Percentiles rank a stretch among this genome's conserved stretches.
phyloP scores from a whole-genome alignment of 1,140 invertebrate genomes.

The Cepaea nemoralis region DNA sequence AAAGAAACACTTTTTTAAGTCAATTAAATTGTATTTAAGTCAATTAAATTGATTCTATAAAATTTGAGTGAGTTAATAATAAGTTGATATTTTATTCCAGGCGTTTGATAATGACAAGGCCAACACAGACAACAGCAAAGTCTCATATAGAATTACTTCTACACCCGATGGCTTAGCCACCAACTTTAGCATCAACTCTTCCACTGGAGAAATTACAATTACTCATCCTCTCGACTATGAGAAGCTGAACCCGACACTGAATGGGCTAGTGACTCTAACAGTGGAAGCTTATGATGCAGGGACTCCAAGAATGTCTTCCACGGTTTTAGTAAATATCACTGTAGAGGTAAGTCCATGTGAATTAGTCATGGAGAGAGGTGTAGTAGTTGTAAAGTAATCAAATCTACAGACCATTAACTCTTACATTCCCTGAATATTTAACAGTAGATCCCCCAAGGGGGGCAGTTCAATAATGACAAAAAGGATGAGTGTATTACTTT shows the following conservation, averaged over 20 bases:
- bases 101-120: conserved; percentile 68
- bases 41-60: too few species aligned
- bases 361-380: too few species aligned
- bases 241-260: conserved; percentile 43
- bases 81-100: conserved; percentile 36
- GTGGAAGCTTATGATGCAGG: conserved; percentile 55
- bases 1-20: too few species aligned
- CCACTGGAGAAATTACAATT: conserved; percentile 51
- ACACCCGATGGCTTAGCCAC: conserved; percentile 43
- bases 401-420: too few species aligned
- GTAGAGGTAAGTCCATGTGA: conserved; percentile 55
- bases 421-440: too few species aligned
- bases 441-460: too few species aligned
- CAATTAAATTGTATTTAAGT: too few species aligned
- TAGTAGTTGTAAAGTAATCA: too few species aligned
- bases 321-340: conserved; percentile 53
- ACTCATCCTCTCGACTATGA: conserved; percentile 58
- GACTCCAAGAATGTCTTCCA: conserved; percentile 26
- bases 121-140: conserved; percentile 53
- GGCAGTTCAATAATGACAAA: too few species aligned
- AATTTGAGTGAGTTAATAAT: too few species aligned
- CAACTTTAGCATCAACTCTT: conserved; percentile 56
- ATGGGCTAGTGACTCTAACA: conserved; percentile 49
- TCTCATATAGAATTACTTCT: conserved; percentile 50
- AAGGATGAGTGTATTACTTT: too few species aligned